phyloP scores from a whole-genome alignment of 2,888 invertebrate species.

The Phlogophora meticulosa region DNA sequence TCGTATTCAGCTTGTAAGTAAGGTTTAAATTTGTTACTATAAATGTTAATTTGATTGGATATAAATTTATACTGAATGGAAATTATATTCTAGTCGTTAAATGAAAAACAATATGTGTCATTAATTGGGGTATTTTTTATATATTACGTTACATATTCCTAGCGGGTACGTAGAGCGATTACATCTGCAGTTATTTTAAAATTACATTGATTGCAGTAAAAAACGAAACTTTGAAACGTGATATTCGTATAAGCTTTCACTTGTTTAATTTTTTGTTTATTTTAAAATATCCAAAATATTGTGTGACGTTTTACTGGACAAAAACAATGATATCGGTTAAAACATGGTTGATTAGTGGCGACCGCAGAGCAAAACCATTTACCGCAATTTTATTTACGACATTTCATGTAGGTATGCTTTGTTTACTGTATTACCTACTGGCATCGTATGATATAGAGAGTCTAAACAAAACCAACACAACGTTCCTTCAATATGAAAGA shows the following conservation, averaged over 20 bases:
- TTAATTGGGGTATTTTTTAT: no score
- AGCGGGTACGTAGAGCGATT: no score
- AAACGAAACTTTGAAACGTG: neutral
- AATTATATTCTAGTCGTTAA: neutral
- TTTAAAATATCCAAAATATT: neutral
- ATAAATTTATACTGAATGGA: neutral
- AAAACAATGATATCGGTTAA: constrained; percentile 10
- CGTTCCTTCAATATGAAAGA: neutral
- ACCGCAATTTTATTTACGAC: constrained; percentile 19
- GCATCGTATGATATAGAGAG: no score
- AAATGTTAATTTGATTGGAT: constrained; percentile 4
- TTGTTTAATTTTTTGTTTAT: neutral
- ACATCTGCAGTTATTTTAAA: no score
- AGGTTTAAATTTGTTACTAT: neutral
- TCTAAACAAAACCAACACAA: neutral
- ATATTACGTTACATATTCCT: no score
- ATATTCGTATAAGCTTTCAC: neutral
- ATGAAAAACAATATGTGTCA: no score
- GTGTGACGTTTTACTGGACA: constrained; percentile 1
- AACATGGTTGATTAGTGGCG: constrained; percentile 26
- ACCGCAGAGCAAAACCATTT: constrained; percentile 41
- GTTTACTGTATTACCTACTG: neutral
- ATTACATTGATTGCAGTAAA: neutral
- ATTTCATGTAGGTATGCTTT: neutral
- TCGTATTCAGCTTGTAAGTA: neutral